Base-by-base conservation (phyloP, 1,140 invertebrate species). In the Nebria ingens region DNA sequence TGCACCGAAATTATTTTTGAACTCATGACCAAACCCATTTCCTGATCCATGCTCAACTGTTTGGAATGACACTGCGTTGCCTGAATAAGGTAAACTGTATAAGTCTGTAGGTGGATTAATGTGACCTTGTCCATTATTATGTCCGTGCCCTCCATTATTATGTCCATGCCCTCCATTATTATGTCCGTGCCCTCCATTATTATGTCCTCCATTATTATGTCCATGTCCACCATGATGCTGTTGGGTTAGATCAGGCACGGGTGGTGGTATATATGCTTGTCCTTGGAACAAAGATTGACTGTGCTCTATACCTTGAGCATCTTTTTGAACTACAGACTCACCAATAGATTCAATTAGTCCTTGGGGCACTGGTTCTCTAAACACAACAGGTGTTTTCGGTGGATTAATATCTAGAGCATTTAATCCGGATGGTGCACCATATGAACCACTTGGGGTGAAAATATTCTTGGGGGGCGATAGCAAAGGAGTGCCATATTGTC, bases 291-390 rank as follows among this genome's bases (percentile, higher is more conserved):
- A 58, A 60, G 74, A 65, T 40, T 12, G 42, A 21, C 53, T 20
- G 59, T 61, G 25, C 51, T 76, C 71, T n/a, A 71, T 60, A 1
- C 65, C 66, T 22, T 72, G 69, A 19, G 63, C 57, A 60, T 79
- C 76, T 58, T 78, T 76, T n/a, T 79, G 75, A 52, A 73, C 74
- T 0, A 76, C 76, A 17, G 64, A 74, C 63, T 71, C 78, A 57
- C 75, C 81, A 54, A 82, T 82, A 13, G 80, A 77, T 58, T 83
- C 74, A 1, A 85, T 68, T 1, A 88, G 63, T 1, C 82, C 83
- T 50, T 72, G 70, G 2, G 86, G 85, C 1, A 87, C 79, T 1
- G 80, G 77, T 21, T 86, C 82, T 52, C 83, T 76, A 63, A 86
- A 87, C 61, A 82, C 78, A 4, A 85, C 75, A 0, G 81, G 81